Base-by-base conservation (phyloP, 1,140 invertebrate species). In the Leptopilina clavipes region DNA sequence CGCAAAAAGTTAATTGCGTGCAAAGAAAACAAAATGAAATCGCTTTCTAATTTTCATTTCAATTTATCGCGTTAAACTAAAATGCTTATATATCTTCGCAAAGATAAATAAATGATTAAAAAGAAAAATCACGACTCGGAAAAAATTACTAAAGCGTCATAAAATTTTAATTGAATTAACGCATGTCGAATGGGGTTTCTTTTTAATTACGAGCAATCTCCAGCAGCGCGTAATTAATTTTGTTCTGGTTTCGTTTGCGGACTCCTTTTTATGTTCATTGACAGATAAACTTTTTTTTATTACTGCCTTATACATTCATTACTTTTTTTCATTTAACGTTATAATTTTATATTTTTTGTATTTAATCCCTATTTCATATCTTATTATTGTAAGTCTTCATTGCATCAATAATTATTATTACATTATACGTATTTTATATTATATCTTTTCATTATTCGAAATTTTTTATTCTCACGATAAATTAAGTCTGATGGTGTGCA, bases 131-230 rank as follows among this genome's bases (percentile, higher is more conserved):
- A 59, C 56, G 56, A 18, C 18, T 9, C 14, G 56, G 22, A 11
- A 59, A 59, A 59, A 25, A 59, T 59, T 25, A 12, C 45, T 48
- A 31, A 25, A 59, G 19, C 22, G 22, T 59, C 19, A 7, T 59
- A 76, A 81, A 73, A 48, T 78, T 79, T 78, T 76, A 76, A 80
- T 45, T 71, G 54, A 75, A 73, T 80, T 77, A 72, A 72, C 71
- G 77, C 65, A 70, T 45, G 74, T 75, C 73, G 71, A 73, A 77
- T 65, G 19, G 56, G 6, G 56, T 18, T 11, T 14, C 25, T 59
- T 44, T 25, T 59, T 25, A 59, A 59, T 59, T 11, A 25, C 12
- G 56, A 59, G 9, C 22, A 25, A 59, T 59, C 18, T 25, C 56
- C 56, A 12, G 22, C 22, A 59, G 56, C 22, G 56, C 11, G 22